Conservation (phyloP, 1,140 invertebrate genomes). For the Mylabris phalerata region DNA sequence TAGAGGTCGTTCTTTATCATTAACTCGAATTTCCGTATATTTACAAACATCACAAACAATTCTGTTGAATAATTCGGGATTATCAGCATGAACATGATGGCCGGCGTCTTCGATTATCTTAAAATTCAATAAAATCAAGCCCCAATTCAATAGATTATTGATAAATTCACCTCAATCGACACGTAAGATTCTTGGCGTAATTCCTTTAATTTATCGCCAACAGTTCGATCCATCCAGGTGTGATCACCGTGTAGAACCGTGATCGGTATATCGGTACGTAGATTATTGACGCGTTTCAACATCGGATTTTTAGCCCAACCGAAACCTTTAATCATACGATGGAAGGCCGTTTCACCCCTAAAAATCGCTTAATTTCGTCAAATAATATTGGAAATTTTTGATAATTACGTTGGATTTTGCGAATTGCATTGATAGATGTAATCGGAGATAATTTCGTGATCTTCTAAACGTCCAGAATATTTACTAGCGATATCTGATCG, state of each 20-base stretch:
- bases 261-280: constrained; percentile 70
- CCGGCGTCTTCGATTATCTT: constrained; percentile 55
- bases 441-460: constrained; percentile 71
- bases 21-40: constrained; percentile 41
- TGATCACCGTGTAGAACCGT: constrained; percentile 87
- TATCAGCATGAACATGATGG: constrained; percentile 94
- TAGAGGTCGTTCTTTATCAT: too few species aligned
- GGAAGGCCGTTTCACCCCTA: constrained; percentile 92
- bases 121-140: not conserved
- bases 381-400: not conserved
- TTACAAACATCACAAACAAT: constrained; percentile 69
- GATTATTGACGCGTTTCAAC: constrained; percentile 67
- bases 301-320: constrained; percentile 97
- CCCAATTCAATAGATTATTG: too few species aligned
- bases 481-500: constrained; percentile 83
- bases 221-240: constrained; percentile 85
- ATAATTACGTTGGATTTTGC: constrained; percentile 75
- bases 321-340: constrained; percentile 78
- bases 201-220: constrained; percentile 69
- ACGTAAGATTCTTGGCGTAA: constrained; percentile 62
- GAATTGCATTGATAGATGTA: constrained; percentile 97
- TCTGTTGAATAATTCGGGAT: constrained; percentile 80
- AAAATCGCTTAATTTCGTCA: constrained; percentile 29
- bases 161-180: not conserved
- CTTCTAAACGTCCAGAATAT: constrained; percentile 63